A percentile compares a stretch with the other conserved stretches of the same genome.
Evolutionary conservation across 1,140 invertebrate genomes (phyloP).

Genomic region (Drosophila littoralis): DNA sequence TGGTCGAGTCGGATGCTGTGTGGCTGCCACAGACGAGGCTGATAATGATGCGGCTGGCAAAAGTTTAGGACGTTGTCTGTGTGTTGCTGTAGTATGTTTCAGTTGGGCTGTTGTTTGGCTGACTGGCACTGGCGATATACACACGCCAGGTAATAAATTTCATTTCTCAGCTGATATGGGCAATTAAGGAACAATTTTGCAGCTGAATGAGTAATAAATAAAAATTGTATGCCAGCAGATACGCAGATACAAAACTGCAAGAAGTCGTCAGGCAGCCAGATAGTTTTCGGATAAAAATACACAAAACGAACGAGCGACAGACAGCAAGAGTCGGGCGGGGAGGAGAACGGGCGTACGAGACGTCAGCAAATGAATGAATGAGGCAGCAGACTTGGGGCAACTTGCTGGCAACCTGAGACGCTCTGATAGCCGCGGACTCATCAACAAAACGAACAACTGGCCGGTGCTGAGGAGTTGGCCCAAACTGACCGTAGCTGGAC

Average conservation of each 20-base stretch:
- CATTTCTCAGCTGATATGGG: conserved; percentile 84
- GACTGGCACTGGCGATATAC: conserved; percentile 68
- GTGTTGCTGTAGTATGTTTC: conserved; percentile 2
- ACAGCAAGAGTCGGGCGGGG: neutral
- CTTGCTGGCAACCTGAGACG: conserved; percentile 17
- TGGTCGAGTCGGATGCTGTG: conserved; percentile 4
- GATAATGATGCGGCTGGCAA: conserved; percentile 22
- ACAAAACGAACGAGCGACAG: conserved; percentile 41
- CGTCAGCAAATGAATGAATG: conserved; percentile 59
- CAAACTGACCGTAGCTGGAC: neutral
- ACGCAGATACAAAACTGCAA: conserved; percentile 82
- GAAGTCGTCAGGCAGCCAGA: conserved; percentile 70
- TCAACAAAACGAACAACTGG: conserved; percentile 12
- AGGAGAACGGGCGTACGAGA: neutral
- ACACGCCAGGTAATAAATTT: conserved; percentile 84
- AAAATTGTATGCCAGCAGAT: conserved; percentile 80
- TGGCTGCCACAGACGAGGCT: conserved; percentile 25
- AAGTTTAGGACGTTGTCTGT: conserved; percentile 15
- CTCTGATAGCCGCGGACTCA: conserved; percentile 19
- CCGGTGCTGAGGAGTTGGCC: conserved; percentile 7
- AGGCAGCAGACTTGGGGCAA: conserved; percentile 21
- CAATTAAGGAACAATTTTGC: conserved; percentile 84
- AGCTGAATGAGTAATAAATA: conserved; percentile 84
- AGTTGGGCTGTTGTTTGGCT: conserved; percentile 48
- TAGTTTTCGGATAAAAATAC: conserved; percentile 82